Base-by-base conservation (phyloP, 2,888 invertebrate species). In the Orthosia gothica region DNA sequence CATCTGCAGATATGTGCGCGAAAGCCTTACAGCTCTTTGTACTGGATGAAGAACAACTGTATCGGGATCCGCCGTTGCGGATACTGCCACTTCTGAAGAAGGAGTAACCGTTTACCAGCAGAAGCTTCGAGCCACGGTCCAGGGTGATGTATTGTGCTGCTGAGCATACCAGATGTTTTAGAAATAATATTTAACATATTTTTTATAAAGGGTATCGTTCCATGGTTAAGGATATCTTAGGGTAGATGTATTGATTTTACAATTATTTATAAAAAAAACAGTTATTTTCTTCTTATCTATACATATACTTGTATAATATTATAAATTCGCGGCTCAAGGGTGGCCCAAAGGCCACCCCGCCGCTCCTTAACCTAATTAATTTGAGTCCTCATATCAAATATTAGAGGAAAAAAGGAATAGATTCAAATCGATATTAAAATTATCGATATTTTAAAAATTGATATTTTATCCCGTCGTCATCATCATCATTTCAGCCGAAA, bases 51-150 rank as follows among this genome's bases (percentile, higher is more conserved):
- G 82, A 94, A 59, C 94, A 94, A 11, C 83, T 88, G 72, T 89
- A 94, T n/a, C 94, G 84, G 15, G 84, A 86, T 0, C 93, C 93
- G 5, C 91, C 89, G 11, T 83, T 78, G 3, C 90, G 75, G 3
- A 91, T 77, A 1, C 59, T 23, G 0, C 92, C 90, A 61, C 88
- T 89, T 68, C 80, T 92, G 54, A 76, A 92, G 82, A 87, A 94
- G 0, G 92, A 89, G 76, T 90, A 92, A 0, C 90, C 89, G 45
- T 91, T 79, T 16, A 90, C 75, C 16, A 91, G 66, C 2, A 94
- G 84, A 13, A 94, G 82, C 61, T 65, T 89, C 0, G 84, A 55
- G 0, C 92, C 93, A 20, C 83, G 72, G 0, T 64, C 62, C 70
- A 86, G 75, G 20, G 76, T 85, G 20, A 91, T 88, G 65, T 82